Evolutionary conservation across 2,888 invertebrate species (phyloP), one percentile per base, ranked within the genome.

Genomic region (Lithophane semibrunnea): DNA sequence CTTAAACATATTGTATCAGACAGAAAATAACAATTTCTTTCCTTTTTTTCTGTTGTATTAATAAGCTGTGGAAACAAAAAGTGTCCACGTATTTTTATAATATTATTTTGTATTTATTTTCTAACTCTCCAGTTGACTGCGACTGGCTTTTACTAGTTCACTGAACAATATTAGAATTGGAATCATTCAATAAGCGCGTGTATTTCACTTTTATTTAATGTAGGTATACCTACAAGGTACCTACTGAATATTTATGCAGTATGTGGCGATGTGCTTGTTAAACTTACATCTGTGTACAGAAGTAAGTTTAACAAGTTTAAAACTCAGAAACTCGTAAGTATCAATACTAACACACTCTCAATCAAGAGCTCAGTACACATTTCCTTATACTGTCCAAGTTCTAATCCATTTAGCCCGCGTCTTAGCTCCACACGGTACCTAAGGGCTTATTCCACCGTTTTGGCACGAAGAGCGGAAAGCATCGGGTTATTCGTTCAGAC

Each of bases 371-470:
- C 47, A 49, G 69, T 70, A 79, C 58, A 82, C 65, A 84, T 81
- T 76, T 64, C 72, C 70, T 67, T 76, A 85, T 58, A 70, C 82
- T 42, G 74, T 70, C 86, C 37, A 85, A 77, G 68, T 83, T 86
- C 24, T 78, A 83, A 85, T 83, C 86, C 86, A 66, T 82, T 83
- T 82, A 82, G 68, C 37, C 61, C 61, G 42, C 54, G 70, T 66
- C 73, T 85, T 66, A 78, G 71, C 63, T 64, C 47, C 66, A 42
- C 29, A 44, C 52, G 49, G 69, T 82, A 82, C 49, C 74, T 77
- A 54, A 79, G 72, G 86, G 73, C 81, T 84, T 84, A 76, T 68
- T 77, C 71, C 70, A 69, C 63, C 54, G 52, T 75, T 82, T 87
- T 84, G 79, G 79, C 73, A 77, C 56, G 44, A 70, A 72, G 47